phyloP scores from a whole-genome alignment of 35 echinoderm and acorn worm species.

The Holothuria glaberrima region DNA sequence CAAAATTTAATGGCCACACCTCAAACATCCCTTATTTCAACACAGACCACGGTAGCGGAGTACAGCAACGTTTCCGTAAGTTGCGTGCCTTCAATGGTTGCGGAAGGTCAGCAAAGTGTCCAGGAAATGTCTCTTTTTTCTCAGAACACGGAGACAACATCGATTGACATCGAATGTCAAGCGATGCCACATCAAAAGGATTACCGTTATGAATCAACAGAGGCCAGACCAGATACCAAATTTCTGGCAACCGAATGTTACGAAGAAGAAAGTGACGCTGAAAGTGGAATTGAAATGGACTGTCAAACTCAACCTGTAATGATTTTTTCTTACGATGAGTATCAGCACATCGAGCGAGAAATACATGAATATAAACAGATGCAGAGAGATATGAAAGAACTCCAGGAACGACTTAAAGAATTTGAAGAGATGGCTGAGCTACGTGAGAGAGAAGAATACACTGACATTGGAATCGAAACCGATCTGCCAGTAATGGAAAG shows the following conservation, averaged over 20 bases:
- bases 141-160: not conserved
- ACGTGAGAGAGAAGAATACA: not conserved
- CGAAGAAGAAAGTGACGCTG: slow-evolving; percentile 37
- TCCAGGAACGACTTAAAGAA: slow-evolving; percentile 44
- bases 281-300: slow-evolving; percentile 55
- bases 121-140: slow-evolving; percentile 11
- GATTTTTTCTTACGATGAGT: slow-evolving; percentile 42
- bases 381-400: slow-evolving; percentile 21
- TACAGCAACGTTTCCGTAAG: not conserved
- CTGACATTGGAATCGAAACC: slow-evolving; percentile 25
- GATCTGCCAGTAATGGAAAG: not conserved
- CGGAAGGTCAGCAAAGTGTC: not conserved
- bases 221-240: slow-evolving; percentile 20
- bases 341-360: slow-evolving; percentile 36
- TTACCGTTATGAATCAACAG: not conserved
- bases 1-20: not conserved
- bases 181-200: not conserved
- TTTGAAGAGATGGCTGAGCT: slow-evolving; percentile 32
- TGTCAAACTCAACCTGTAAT: slow-evolving; percentile 35
- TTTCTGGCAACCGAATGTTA: slow-evolving; percentile 23
- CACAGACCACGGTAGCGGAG: slow-evolving; percentile 6
- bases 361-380: slow-evolving; percentile 46
- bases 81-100: slow-evolving; percentile 7
- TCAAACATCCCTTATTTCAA: not conserved
- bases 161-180: slow-evolving; percentile 25